These are phyloP conservation scores for Lathronympha strigana DNA, from an alignment of 2,888 invertebrate species.

Conservation along the genomic window DNA sequence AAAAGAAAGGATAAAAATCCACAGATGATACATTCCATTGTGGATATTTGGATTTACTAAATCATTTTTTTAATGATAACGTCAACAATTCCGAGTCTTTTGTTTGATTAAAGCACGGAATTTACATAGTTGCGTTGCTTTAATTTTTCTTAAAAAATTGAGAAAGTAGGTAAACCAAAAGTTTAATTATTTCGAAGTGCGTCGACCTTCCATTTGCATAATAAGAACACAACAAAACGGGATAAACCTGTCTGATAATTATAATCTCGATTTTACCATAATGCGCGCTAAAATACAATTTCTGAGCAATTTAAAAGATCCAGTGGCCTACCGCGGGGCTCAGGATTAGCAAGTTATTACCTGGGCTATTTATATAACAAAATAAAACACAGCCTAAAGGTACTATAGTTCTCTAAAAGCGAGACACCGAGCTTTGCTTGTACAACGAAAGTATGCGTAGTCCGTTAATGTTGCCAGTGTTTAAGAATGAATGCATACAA, in stretches of 20 bases:
- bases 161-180: background rate
- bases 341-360: slow-evolving; percentile 48
- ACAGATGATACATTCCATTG: too few relatives aligned
- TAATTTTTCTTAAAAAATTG: too few relatives aligned
- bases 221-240: slow-evolving; percentile 48
- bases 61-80: too few relatives aligned
- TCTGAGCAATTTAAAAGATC: slow-evolving; percentile 21
- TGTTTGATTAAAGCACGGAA: too few relatives aligned
- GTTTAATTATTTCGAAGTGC: slow-evolving; percentile 9
- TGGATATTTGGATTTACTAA: too few relatives aligned
- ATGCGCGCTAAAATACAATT: slow-evolving; percentile 11
- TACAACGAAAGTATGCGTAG: slow-evolving; percentile 34
- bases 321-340: slow-evolving; percentile 44
- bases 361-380: slow-evolving; percentile 60
- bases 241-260: slow-evolving; percentile 55
- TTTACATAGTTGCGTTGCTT: too few relatives aligned
- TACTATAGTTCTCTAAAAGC: slow-evolving; percentile 47
- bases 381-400: slow-evolving; percentile 54
- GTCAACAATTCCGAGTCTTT: too few relatives aligned
- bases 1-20: too few relatives aligned
- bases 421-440: slow-evolving; percentile 21
- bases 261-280: slow-evolving; percentile 46
- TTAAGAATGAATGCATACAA: too few relatives aligned
- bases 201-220: slow-evolving; percentile 35
- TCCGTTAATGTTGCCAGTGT: slow-evolving; percentile 43